Conservation (phyloP, 2,797 vertebrate genomes). For the Pampus argenteus region DNA sequence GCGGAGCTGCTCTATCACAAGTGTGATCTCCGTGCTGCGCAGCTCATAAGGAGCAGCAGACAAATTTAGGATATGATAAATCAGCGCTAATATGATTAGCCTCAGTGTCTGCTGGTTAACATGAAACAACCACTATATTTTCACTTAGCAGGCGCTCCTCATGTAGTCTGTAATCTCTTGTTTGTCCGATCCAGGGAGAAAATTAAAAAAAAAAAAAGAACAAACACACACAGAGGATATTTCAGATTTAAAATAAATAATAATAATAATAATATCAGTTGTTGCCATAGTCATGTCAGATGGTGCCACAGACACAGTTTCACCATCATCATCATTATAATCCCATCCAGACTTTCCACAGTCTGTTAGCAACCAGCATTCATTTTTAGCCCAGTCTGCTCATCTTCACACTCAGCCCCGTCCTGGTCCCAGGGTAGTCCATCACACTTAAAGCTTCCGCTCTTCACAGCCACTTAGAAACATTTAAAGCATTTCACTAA, state of each 20-base stretch:
- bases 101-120: slow-evolving; percentile 64
- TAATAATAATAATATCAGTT: slow-evolving; percentile 31
- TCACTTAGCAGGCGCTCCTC: slow-evolving; percentile 43
- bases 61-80: slow-evolving; percentile 61
- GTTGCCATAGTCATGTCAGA: slow-evolving; percentile 44
- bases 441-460: slow-evolving; percentile 68
- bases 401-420: slow-evolving; percentile 45
- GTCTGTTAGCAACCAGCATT: slow-evolving; percentile 50
- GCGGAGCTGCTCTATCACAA: slow-evolving; percentile 34
- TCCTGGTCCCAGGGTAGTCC: slow-evolving; percentile 65
- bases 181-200: slow-evolving; percentile 32
- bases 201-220: slow-evolving; percentile 5
- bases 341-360: slow-evolving; percentile 63
- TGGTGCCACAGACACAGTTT: slow-evolving; percentile 50
- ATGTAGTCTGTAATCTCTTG: slow-evolving; percentile 29
- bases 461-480: slow-evolving; percentile 72
- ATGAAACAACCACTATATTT: slow-evolving; percentile 61
- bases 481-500: slow-evolving; percentile 78
- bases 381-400: slow-evolving; percentile 56
- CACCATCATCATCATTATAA: slow-evolving; percentile 65
- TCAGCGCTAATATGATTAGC: slow-evolving; percentile 63
- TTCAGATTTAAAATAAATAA: slow-evolving; percentile 6
- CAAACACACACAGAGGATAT: slow-evolving; percentile 11
- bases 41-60: slow-evolving; percentile 49
- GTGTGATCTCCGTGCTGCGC: slow-evolving; percentile 49